Evolutionary conservation across 2,888 invertebrate species (phyloP), one percentile per base, ranked within the genome.

Genomic region (Geophilus truncorum): DNA sequence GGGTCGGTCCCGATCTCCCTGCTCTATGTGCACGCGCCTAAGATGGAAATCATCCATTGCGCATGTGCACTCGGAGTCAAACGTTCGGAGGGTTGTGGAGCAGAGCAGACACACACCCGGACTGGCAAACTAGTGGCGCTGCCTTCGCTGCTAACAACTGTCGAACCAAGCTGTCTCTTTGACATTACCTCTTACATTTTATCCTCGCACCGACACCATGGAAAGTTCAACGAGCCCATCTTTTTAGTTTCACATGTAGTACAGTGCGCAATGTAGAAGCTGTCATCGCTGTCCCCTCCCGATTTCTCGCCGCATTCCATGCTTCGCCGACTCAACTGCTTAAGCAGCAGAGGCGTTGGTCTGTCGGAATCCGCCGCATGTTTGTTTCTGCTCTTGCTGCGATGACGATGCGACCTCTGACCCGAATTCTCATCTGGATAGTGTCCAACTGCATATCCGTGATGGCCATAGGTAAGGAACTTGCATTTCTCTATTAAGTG

Each of bases 141-240:
- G 70, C 25, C 25, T 70, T 70, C 70, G 12, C 28, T 70, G 70
- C 70, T 23, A 25, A 70, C 70, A 70, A 70, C 70, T 70, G 70
- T 70, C 70, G 70, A 70, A 70, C 70, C 70, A 70, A 70, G 70
- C 70, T 70, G 70, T 70, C 70, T 70, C 70, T 70, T 70, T 70
- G 28, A 70, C 70, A 70, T 28, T 70, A 70, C 70, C 70, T 28
- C 28, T 28, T 70, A 70, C 70, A 70, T 70, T 70, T 70, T 70
- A 70, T 25, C 70, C 51, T 10, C 25, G 70, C 70, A 28, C 70
- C 70, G 70, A 70, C 70, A 70, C 70, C 70, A 70, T 70, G 70
- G 70, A 70, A 70, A 70, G 70, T 70, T 70, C 70, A 70, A 70
- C 70, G 70, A 70, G 70, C 70, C 70, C 70, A 70, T 70, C 28